Evolutionary conservation across 2,888 invertebrate species (phyloP).

Genomic region (Chironomus tentans): DNA sequence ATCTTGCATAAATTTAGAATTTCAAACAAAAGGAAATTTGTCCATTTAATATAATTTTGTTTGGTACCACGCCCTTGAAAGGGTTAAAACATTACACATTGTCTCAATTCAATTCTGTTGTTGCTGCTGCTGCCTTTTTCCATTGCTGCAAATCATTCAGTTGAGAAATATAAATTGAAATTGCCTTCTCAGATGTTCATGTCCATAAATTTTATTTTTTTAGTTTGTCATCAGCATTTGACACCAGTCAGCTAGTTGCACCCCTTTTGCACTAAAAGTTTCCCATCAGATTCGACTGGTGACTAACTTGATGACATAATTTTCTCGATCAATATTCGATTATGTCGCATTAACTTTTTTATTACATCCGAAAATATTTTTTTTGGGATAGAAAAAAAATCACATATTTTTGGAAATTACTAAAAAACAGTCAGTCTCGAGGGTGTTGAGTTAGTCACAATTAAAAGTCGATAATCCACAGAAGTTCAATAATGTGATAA

Average conservation of each 20-base stretch:
- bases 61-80: background rate
- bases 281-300: background rate
- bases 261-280: background rate
- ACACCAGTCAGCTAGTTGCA: background rate
- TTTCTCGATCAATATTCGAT: background rate
- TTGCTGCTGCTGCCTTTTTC: too few species aligned
- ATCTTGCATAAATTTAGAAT: background rate
- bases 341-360: slow-evolving; percentile 9
- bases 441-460: background rate
- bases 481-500: background rate
- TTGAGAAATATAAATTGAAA: background rate
- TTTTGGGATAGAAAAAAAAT: background rate
- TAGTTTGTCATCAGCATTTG: background rate
- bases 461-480: slow-evolving; percentile 1
- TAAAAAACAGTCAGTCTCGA: background rate
- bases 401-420: slow-evolving; percentile 10
- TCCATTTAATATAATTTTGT: background rate
- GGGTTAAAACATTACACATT: background rate
- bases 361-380: background rate
- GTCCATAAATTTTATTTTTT: background rate
- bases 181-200: background rate
- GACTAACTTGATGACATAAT: slow-evolving; percentile 1
- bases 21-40: background rate
- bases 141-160: background rate
- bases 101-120: background rate